These are phyloP conservation scores for Hyphantria cunea DNA, from an alignment of 1,140 invertebrate species.

Conservation along the genomic window DNA sequence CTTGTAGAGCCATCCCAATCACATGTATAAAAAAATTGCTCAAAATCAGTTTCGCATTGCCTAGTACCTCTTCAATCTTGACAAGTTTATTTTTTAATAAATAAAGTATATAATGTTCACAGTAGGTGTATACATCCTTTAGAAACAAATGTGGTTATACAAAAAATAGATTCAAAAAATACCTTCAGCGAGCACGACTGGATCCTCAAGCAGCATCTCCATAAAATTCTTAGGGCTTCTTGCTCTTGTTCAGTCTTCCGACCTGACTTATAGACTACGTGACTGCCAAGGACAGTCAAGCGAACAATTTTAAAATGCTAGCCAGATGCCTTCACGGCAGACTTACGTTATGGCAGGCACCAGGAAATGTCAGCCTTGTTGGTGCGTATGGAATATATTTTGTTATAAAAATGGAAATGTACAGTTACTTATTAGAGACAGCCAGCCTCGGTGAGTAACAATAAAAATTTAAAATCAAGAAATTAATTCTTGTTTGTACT, in stretches of 20 bases:
- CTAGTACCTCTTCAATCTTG: no score
- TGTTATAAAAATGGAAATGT: conserved; percentile 45
- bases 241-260: conserved; percentile 80
- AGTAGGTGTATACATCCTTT: conserved; percentile 37
- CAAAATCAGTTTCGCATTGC: no score
- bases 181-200: conserved; percentile 75
- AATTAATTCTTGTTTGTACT: conserved; percentile 76
- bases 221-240: conserved; percentile 75
- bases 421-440: conserved; percentile 39
- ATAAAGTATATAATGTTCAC: conserved; percentile 5
- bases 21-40: no score
- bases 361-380: conserved; percentile 45
- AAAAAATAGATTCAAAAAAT: conserved; percentile 80
- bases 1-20: no score
- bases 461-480: conserved; percentile 53
- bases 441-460: conserved; percentile 50
- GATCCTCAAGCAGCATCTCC: conserved; percentile 74
- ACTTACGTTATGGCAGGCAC: conserved; percentile 50
- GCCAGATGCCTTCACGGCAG: conserved; percentile 60
- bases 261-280: conserved; percentile 82
- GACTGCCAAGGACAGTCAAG: conserved; percentile 81
- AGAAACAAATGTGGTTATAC: conserved; percentile 65
- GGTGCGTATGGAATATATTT: conserved; percentile 61
- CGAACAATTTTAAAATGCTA: conserved; percentile 80
- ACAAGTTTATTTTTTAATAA: conserved; percentile 1